phyloP scores from a whole-genome alignment of 2,888 invertebrate genomes.

The Nomada goodeniana region DNA sequence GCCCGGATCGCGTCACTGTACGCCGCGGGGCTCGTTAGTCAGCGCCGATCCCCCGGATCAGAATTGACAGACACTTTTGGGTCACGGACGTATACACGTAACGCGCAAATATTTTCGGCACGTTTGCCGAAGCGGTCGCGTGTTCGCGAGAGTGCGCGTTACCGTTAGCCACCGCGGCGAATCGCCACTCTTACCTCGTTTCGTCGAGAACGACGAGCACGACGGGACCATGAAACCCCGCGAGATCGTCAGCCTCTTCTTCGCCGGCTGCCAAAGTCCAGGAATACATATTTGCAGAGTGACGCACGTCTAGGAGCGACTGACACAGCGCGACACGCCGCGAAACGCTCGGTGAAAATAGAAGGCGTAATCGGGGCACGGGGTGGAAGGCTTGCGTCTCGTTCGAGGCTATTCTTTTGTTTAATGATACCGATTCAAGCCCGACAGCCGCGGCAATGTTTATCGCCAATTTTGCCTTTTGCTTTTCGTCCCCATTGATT shows the following conservation, averaged over 20 bases:
- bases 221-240: background rate
- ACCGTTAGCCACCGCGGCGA: conserved; percentile 52
- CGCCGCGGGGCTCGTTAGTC: conserved; percentile 34
- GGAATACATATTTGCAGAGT: conserved; percentile 54
- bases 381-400: conserved; percentile 40
- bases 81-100: conserved; percentile 66
- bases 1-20: conserved; percentile 16
- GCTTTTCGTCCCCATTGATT: background rate
- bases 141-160: conserved; percentile 42
- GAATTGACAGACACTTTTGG: conserved; percentile 69
- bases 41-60: conserved; percentile 32
- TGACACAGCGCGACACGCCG: conserved; percentile 34
- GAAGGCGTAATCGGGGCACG: conserved; percentile 66
- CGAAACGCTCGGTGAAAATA: conserved; percentile 59
- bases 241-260: background rate
- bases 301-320: conserved; percentile 36
- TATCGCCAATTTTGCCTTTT: background rate
- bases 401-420: conserved; percentile 6
- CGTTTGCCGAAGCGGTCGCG: conserved; percentile 41
- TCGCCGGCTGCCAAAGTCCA: background rate
- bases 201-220: conserved; percentile 21
- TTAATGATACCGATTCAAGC: background rate
- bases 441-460: conserved; percentile 34
- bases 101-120: conserved; percentile 66
- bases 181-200: conserved; percentile 9